Conservation (phyloP, 1,140 invertebrate genomes). For the Leptopilina clavipes region DNA sequence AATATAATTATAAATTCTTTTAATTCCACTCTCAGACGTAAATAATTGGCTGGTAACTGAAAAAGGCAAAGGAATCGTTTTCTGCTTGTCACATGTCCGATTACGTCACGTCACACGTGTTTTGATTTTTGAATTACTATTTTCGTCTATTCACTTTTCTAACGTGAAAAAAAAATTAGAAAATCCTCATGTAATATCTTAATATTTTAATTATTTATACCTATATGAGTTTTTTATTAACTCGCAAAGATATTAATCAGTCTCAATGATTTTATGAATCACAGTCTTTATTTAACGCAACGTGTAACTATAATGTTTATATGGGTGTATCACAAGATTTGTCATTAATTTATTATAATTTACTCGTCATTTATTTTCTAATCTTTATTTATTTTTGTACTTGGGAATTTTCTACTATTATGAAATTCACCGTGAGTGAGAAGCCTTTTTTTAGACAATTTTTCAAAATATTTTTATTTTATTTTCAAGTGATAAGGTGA, state of each 20-base stretch:
- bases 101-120: conserved; percentile 27
- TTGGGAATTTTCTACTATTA: background rate
- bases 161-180: background rate
- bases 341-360: background rate
- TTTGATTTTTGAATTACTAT: conserved; percentile 16
- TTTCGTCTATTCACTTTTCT: background rate
- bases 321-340: background rate
- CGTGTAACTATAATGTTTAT: background rate
- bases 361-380: background rate
- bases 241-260: background rate
- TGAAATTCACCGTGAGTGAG: no score
- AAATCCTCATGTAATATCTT: background rate
- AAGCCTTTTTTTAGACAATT: no score
- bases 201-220: background rate
- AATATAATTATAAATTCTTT: conserved; percentile 2
- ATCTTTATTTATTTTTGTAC: background rate
- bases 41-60: conserved; percentile 4
- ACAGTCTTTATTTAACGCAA: background rate
- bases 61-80: conserved; percentile 17
- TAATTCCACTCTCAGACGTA: background rate
- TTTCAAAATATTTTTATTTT: background rate
- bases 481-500: no score
- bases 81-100: conserved; percentile 11
- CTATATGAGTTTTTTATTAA: background rate
- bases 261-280: background rate